These are phyloP conservation scores for Eulithis testata DNA, from an alignment of 2,888 invertebrate genomes.

Conservation along the genomic window DNA sequence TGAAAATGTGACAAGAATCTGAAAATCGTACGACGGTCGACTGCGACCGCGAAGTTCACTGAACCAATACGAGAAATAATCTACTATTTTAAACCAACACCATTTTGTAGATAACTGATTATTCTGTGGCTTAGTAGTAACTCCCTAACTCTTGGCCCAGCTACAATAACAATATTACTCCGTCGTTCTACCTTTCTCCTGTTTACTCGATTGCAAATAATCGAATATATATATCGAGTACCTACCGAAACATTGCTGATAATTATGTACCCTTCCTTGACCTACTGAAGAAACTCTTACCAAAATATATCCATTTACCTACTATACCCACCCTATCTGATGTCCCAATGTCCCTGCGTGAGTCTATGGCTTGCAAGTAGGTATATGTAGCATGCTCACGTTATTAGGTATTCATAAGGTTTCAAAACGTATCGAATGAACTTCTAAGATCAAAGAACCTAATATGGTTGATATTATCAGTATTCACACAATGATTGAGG, in stretches of 20 bases:
- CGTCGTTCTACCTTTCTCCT: too few relatives aligned
- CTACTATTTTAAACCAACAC: constrained; percentile 49
- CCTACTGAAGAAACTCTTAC: too few relatives aligned
- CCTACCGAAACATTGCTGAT: too few relatives aligned
- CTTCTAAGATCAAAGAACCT: background rate
- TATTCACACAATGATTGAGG: background rate
- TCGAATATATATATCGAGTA: too few relatives aligned
- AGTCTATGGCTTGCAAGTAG: background rate
- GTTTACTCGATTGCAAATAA: too few relatives aligned
- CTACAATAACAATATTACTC: too few relatives aligned
- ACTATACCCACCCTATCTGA: too few relatives aligned
- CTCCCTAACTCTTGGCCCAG: background rate
- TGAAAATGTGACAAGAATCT: constrained; percentile 49
- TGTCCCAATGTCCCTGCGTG: too few relatives aligned
- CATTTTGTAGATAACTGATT: constrained; percentile 25
- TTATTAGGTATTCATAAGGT: background rate
- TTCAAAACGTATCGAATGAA: constrained; percentile 1
- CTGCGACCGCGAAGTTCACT: constrained; percentile 65
- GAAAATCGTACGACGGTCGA: constrained; percentile 51
- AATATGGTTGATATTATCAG: background rate
- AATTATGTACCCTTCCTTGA: too few relatives aligned
- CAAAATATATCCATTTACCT: background rate
- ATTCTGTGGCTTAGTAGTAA: background rate
- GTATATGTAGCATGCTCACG: background rate
- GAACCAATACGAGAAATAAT: constrained; percentile 58